Evolutionary conservation across 2,113 vertebrate species (phyloP).

Genomic region (Delphinapterus leucas): DNA sequence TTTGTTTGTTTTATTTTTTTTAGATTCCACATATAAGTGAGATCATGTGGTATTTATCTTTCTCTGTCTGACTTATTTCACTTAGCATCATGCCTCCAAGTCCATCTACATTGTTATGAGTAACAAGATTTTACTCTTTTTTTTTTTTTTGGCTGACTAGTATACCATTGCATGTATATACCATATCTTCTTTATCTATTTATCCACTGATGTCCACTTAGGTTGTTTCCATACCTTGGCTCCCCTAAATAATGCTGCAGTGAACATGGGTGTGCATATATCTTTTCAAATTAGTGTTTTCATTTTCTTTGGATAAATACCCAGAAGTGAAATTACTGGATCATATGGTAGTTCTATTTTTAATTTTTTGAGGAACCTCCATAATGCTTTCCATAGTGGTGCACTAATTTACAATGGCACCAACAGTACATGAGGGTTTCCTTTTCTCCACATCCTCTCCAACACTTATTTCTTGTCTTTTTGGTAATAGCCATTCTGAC

Average conservation of each 20-base stretch:
- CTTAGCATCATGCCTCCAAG: neutral
- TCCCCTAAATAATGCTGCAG: neutral
- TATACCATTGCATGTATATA: neutral
- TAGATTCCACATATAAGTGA: neutral
- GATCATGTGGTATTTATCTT: neutral
- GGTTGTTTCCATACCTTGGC: neutral
- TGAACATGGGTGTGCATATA: neutral
- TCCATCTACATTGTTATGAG: neutral
- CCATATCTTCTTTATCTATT: neutral
- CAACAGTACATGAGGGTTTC: neutral
- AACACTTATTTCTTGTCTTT: neutral
- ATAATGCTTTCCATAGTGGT: neutral
- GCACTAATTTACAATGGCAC: neutral
- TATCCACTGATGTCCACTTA: neutral
- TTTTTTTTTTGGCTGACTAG: neutral
- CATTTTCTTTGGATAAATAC: neutral
- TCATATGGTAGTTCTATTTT: neutral
- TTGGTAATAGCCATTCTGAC: neutral
- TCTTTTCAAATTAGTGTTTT: neutral
- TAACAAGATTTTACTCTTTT: neutral
- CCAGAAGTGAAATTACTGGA: neutral
- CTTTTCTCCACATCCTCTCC: neutral
- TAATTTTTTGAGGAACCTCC: neutral
- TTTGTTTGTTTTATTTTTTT: neutral
- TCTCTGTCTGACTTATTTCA: neutral